phyloP scores from a whole-genome alignment of 2,113 vertebrate genomes.

The Neotoma lepida region DNA sequence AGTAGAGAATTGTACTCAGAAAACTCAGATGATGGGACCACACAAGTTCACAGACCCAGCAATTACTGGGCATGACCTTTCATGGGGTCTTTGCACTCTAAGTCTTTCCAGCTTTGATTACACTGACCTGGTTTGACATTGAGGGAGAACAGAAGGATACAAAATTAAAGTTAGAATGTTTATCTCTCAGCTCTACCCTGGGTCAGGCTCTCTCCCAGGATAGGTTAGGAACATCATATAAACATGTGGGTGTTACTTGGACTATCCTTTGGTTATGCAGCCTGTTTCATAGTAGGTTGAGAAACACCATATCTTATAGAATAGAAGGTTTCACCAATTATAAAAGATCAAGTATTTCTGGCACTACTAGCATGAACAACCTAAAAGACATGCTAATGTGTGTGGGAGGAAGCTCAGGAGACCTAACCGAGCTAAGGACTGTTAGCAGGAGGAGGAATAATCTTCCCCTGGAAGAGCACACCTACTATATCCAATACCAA shows the following conservation, averaged over 20 bases:
- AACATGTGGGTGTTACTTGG: background rate
- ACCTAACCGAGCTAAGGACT: background rate
- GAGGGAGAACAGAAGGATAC: background rate
- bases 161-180: background rate
- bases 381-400: background rate
- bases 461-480: background rate
- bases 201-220: background rate
- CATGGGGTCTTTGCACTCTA: background rate
- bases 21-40: constrained; percentile 20
- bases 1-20: background rate
- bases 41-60: background rate
- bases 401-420: background rate
- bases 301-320: background rate
- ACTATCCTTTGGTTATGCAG: background rate
- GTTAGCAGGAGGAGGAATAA: background rate
- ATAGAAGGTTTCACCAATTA: background rate
- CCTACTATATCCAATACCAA: background rate
- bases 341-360: background rate
- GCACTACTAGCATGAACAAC: background rate
- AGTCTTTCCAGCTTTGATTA: background rate
- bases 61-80: constrained; percentile 9
- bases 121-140: background rate
- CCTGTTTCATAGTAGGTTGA: background rate
- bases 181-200: background rate
- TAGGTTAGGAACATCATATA: background rate